A percentile compares a stretch with the other conserved stretches of the same genome.
Evolutionary conservation across 2,888 invertebrate species (phyloP).

Genomic region (Seira ritae): DNA sequence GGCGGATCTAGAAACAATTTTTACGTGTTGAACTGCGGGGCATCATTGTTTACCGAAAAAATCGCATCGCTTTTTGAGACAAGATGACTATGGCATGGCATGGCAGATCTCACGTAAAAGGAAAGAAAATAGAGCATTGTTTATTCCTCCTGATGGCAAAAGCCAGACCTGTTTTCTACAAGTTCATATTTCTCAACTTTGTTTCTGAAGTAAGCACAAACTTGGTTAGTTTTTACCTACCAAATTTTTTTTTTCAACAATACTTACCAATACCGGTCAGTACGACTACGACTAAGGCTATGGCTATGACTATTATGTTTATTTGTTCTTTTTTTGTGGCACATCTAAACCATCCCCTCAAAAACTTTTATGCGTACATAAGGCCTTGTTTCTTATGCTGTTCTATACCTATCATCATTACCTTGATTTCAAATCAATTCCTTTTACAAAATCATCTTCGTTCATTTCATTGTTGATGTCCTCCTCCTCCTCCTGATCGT

Average conservation of each 20-base stretch:
- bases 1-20: conserved; percentile 23
- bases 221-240: too few species aligned
- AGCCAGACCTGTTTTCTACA: too few species aligned
- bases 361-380: neutral
- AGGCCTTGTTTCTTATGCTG: too few species aligned
- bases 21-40: neutral
- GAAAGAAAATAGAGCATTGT: conserved; percentile 33
- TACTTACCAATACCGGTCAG: neutral
- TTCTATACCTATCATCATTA: neutral
- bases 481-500: neutral
- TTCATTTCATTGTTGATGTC: neutral
- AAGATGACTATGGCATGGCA: conserved; percentile 9
- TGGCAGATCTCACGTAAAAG: neutral
- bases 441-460: neutral
- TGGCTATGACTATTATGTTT: too few species aligned
- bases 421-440: conserved; percentile 29
- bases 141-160: neutral
- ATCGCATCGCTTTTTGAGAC: neutral
- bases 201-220: neutral
- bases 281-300: neutral
- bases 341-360: conserved; percentile 8
- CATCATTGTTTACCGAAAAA: neutral
- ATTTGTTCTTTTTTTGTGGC: conserved; percentile 30
- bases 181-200: conserved; percentile 12
- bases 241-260: conserved; percentile 6